Base-by-base conservation (phyloP, 2,888 invertebrate species). In the Crepidodera aurea region DNA sequence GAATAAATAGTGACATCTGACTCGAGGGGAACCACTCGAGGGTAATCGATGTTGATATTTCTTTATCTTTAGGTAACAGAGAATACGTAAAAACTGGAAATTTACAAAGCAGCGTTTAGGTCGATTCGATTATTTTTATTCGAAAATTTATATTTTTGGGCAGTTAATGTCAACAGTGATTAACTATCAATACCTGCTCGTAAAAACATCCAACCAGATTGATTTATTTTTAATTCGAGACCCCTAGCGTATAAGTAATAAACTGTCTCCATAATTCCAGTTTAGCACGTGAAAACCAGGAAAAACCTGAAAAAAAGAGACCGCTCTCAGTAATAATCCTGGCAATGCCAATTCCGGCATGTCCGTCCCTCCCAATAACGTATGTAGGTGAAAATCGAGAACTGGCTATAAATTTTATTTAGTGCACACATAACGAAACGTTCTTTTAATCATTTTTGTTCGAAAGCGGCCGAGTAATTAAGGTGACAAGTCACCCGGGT, bases 401-500 rank as follows among this genome's bases (percentile, higher is more conserved):
- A 54, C 1, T 22, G 22, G 13, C 39, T 58, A 67, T 67, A 64
- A 67, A 67, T 67, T 48, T 57, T 54, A 53, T 64, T 66, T 63
- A 63, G 54, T 27, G 55, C 44, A 37, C 12, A 54, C 51, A 42
- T 60, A 56, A 57, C 51, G 65, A 51, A 61, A 51, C 51, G 60
- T 67, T 69, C 69, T 69, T 69, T 69, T 69, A 69, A 69, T 67
- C 69, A 69, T 69, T 69, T 67, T 69, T 65, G 66, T 67, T 65
- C 56, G 60, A 62, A 60, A 59, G 63, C 62, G 59, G 46, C 55
- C 59, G 16, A 56, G 62, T 67, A 67, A 67, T 67, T 67, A 67
- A 67, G 67, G 66, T 46, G 65, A 68, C 68, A 64, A 44, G 54
- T 48, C 51, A 60, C 60, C 55, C 19, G 22, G 48, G 57, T 32